phyloP scores from a whole-genome alignment of 2,113 vertebrate species.

The Empidonax alnorum region DNA sequence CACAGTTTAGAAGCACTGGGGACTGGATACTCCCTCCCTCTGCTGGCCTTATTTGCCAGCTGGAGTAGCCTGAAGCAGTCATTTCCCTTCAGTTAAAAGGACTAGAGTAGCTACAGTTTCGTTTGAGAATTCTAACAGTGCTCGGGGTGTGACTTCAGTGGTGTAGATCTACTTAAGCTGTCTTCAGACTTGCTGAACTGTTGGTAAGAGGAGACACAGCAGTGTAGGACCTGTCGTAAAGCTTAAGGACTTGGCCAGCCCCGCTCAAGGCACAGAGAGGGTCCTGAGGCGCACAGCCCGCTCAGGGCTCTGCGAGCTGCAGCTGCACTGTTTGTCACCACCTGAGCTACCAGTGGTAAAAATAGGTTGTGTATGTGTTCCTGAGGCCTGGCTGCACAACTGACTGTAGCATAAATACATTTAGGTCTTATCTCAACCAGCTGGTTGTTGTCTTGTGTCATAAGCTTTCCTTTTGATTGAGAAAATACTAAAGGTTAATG shows the following conservation, averaged over 20 bases:
- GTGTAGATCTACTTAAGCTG: not conserved
- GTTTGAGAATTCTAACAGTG: not conserved
- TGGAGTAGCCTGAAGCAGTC: not conserved
- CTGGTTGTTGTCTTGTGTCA: not conserved
- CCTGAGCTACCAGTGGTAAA: not conserved
- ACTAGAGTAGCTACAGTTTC: not conserved
- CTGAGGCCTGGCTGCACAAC: not conserved
- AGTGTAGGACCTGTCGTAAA: accelerated
- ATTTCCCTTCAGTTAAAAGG: not conserved
- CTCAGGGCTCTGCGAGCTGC: not conserved
- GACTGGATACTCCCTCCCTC: not conserved
- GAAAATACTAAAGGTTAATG: not conserved
- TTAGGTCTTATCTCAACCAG: not conserved
- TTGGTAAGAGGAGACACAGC: not conserved
- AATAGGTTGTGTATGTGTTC: not conserved
- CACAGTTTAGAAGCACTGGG: not conserved
- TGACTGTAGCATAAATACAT: accelerated
- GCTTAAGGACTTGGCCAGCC: not conserved
- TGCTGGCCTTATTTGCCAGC: not conserved
- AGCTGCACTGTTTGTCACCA: not conserved
- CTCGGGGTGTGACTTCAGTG: not conserved
- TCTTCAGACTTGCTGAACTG: not conserved
- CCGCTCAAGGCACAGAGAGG: accelerated
- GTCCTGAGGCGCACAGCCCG: not conserved
- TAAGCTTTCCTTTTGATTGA: not conserved